Base-by-base conservation (phyloP, 1,140 invertebrate genomes). In the Drosophila chauvacae region DNA sequence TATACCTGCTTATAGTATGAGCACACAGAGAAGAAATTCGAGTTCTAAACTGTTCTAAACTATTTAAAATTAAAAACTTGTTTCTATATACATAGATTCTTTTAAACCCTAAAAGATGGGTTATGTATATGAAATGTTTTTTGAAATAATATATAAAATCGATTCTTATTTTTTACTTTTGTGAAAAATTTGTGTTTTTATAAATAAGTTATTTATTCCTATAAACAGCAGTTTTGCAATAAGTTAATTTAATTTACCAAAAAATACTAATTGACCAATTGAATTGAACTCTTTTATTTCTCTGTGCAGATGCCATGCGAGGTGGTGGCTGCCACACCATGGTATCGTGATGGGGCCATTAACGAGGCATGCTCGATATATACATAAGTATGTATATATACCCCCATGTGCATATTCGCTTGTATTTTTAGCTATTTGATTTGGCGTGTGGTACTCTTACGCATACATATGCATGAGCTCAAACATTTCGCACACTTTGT, bases 401-500 rank as follows among this genome's bases (percentile, higher is more conserved):
- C 41, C 13, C 28, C 30, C 33, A 20, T 80, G 45, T 63, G 58
- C 37, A 64, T 58, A 59, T 47, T 85, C 72, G 50, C 56, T 57
- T 76, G 62, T 78, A 65, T 81, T 72, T 56, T 66, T 77, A 77
- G 74, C 56, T 61, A 77, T 77, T 77, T 77, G 55, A 80, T 70
- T 48, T 68, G 50, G 60, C 58, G 48, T 51, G 59, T 66, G 30
- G 33, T 41, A 26, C 47, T 9, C 37, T 37, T 23, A 53, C 37
- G 18, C 58, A 65, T 84, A 61, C 59, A 70, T 75, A 42, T 50
- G 53, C 26, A 75, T 66, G 35, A 55, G 86, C 77, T 79, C 61
- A 87, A 83, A 73, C 44, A 88, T 80, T 88, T 87, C 64, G 76
- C 83, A 84, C 71, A 84, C 80, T 87, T 84, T 87, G 84, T 88